phyloP scores from a whole-genome alignment of 1,140 invertebrate genomes.

The Acromyrmex echinatior region DNA sequence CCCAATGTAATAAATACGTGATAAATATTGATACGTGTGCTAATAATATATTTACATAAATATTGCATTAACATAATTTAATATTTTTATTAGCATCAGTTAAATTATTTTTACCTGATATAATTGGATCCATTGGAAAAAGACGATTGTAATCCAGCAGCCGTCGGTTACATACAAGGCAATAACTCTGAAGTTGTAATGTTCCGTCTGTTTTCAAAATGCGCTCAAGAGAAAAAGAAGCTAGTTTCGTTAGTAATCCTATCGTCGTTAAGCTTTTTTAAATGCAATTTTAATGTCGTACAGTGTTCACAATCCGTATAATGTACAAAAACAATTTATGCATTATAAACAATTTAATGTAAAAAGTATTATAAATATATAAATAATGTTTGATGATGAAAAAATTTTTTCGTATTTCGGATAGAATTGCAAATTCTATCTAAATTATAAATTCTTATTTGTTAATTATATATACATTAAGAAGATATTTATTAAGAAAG shows the following conservation, averaged over 20 bases:
- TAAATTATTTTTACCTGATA: constrained; percentile 80
- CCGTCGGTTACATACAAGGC: constrained; percentile 76
- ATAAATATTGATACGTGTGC: not conserved
- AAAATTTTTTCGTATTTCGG: not conserved
- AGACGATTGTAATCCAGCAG: constrained; percentile 61
- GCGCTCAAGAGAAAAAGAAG: not conserved
- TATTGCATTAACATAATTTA: no score
- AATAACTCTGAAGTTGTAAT: not conserved
- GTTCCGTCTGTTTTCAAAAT: not conserved
- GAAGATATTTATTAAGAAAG: no score
- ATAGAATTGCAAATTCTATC: not conserved
- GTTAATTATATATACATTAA: constrained; percentile 1
- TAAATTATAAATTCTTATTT: not conserved
- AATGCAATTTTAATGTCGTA: constrained; percentile 14
- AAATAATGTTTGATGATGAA: not conserved
- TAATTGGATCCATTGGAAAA: constrained; percentile 83
- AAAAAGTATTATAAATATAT: not conserved
- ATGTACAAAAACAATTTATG: not conserved
- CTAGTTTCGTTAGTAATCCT: not conserved
- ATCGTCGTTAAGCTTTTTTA: not conserved
- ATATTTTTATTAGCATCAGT: not conserved
- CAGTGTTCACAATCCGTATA: not conserved
- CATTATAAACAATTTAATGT: not conserved
- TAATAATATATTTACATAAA: not conserved
- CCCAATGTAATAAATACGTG: not conserved